Percentiles rank a stretch among this genome's conserved stretches.
These are phyloP conservation scores for Acrossocheilus fasciatus DNA, from an alignment of 2,797 vertebrate genomes.

Conservation along the genomic window DNA sequence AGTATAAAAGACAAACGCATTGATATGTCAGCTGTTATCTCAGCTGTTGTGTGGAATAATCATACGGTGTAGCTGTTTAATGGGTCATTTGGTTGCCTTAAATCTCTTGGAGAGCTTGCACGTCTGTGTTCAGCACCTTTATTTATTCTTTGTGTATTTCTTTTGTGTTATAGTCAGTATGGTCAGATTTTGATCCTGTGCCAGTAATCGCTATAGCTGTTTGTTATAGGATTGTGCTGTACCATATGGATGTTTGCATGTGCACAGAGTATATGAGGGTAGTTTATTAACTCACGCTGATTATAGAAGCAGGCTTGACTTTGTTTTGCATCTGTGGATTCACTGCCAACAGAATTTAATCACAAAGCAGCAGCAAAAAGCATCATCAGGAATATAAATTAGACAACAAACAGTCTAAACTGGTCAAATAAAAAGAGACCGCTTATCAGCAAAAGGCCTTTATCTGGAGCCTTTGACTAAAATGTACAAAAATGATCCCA, in stretches of 20 bases:
- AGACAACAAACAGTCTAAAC: slow-evolving; percentile 36
- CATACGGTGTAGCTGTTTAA: not conserved
- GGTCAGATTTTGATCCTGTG: not conserved
- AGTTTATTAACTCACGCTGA: slow-evolving; percentile 21
- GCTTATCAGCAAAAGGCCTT: slow-evolving; percentile 39
- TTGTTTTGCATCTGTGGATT: slow-evolving; percentile 42
- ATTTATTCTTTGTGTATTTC: slow-evolving; percentile 4
- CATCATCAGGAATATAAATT: slow-evolving; percentile 53
- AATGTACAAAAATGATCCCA: slow-evolving; percentile 33
- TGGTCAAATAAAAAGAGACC: slow-evolving; percentile 39
- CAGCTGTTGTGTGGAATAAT: not conserved
- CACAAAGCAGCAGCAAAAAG: slow-evolving; percentile 30
- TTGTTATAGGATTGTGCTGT: not conserved
- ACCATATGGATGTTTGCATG: slow-evolving; percentile 4
- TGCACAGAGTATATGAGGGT: not conserved
- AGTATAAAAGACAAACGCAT: not conserved
- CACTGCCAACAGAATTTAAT: slow-evolving; percentile 42
- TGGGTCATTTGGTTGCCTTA: not conserved
- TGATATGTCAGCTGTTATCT: slow-evolving; percentile 23
- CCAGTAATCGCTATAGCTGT: not conserved
- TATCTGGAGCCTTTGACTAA: slow-evolving; percentile 45
- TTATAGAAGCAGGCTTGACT: slow-evolving; percentile 41
- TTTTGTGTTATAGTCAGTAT: not conserved
- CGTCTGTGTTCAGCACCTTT: not conserved
- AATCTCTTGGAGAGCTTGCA: not conserved